Percentiles rank a stretch among this genome's conserved stretches.
These are phyloP conservation scores for Lipotes vexillifer DNA, from an alignment of 2,113 vertebrate genomes.

Conservation along the genomic window DNA sequence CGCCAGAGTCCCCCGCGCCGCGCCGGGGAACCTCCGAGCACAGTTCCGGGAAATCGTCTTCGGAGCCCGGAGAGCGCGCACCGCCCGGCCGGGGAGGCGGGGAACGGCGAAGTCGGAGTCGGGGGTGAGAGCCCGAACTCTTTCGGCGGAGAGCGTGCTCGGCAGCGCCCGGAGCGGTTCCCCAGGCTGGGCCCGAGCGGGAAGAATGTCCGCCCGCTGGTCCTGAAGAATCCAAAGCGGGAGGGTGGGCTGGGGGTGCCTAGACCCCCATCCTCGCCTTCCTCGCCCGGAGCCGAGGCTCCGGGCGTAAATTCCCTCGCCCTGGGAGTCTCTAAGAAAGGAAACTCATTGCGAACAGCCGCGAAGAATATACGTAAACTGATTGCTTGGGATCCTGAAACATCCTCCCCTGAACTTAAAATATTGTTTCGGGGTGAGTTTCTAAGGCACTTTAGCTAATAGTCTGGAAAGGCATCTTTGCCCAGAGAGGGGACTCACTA, in stretches of 20 bases:
- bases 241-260: neutral
- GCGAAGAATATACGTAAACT: neutral
- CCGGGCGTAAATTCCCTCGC: neutral
- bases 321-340: neutral
- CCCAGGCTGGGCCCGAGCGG: neutral
- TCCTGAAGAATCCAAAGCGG: neutral
- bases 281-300: neutral
- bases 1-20: neutral
- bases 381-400: neutral
- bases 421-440: neutral
- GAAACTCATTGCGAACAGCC: neutral
- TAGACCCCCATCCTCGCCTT: neutral
- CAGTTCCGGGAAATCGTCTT: neutral
- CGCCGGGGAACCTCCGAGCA: neutral
- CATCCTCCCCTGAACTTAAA: neutral
- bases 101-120: neutral
- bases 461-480: neutral
- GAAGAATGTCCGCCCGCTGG: neutral
- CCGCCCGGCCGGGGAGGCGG: neutral
- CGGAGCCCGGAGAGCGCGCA: fast-evolving
- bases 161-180: neutral
- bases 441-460: neutral
- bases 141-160: neutral
- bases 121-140: neutral
- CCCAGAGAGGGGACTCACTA: neutral